Conservation (phyloP, 1,140 invertebrate genomes). For the Brachystomella parvula region DNA sequence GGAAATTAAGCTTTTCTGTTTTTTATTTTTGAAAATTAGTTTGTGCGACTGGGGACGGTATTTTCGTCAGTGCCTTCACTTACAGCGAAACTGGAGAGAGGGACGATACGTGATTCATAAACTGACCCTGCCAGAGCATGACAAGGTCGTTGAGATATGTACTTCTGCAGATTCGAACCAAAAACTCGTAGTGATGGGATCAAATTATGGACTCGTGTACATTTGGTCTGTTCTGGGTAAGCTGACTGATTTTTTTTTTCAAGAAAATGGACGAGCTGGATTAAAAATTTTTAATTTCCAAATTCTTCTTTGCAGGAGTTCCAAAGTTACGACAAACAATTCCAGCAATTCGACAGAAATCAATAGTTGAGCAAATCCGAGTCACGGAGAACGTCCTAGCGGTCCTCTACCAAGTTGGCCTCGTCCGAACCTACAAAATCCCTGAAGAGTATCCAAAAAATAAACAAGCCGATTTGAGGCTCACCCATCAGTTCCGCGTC, state of each 20-base stretch:
- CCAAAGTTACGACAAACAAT: conserved; percentile 1
- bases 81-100: conserved; percentile 17
- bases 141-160: not conserved
- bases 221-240: conserved; percentile 17
- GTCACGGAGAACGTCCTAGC: not conserved
- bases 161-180: conserved; percentile 10
- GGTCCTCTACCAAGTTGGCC: conserved; percentile 8
- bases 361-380: conserved; percentile 9
- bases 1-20: not conserved
- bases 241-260: not conserved
- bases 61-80: conserved; percentile 15
- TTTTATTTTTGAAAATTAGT: not conserved
- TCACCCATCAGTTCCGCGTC: not conserved
- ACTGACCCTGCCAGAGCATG: not conserved
- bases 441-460: not conserved
- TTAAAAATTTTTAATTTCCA: not conserved
- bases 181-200: conserved; percentile 9
- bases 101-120: conserved; percentile 17
- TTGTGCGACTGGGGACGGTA: not conserved
- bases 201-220: conserved; percentile 8
- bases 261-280: not conserved
- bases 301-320: conserved; percentile 6
- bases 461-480: not conserved
- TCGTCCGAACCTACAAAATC: conserved; percentile 10
- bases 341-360: not conserved